phyloP scores from a whole-genome alignment of 2,797 vertebrate genomes.

The Myotis myotis region DNA sequence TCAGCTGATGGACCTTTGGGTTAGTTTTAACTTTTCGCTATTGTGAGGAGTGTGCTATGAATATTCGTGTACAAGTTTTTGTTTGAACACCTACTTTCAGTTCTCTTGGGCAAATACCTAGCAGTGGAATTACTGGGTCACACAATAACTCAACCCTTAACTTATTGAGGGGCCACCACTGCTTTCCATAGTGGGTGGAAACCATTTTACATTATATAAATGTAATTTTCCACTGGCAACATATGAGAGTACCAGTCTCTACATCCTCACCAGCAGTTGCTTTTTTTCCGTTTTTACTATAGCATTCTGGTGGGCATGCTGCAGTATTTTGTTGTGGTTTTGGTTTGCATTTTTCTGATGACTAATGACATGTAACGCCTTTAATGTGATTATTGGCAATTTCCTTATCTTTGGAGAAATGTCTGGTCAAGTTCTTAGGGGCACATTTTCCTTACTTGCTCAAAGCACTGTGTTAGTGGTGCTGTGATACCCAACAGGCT shows the following conservation, averaged over 20 bases:
- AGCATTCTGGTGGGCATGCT: no score
- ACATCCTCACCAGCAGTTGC: neutral
- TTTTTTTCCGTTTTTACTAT: neutral
- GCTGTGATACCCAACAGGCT: neutral
- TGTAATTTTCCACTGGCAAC: no score
- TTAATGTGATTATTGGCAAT: neutral
- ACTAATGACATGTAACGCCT: neutral
- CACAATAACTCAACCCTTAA: neutral
- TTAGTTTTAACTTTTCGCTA: neutral
- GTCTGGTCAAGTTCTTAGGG: neutral
- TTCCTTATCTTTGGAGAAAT: neutral
- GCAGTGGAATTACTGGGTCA: neutral
- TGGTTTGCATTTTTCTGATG: neutral
- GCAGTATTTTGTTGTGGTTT: neutral
- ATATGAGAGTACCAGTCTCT: neutral
- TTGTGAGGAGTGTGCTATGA: neutral
- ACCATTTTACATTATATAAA: neutral
- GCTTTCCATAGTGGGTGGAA: rapidly evolving
- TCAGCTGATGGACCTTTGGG: neutral
- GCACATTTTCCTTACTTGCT: neutral
- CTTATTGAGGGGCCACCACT: neutral
- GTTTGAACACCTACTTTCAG: neutral
- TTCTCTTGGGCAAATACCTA: neutral
- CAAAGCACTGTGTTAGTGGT: neutral
- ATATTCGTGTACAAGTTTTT: neutral